phyloP scores from a whole-genome alignment of 2,113 vertebrate species.

The Centropus bengalensis region DNA sequence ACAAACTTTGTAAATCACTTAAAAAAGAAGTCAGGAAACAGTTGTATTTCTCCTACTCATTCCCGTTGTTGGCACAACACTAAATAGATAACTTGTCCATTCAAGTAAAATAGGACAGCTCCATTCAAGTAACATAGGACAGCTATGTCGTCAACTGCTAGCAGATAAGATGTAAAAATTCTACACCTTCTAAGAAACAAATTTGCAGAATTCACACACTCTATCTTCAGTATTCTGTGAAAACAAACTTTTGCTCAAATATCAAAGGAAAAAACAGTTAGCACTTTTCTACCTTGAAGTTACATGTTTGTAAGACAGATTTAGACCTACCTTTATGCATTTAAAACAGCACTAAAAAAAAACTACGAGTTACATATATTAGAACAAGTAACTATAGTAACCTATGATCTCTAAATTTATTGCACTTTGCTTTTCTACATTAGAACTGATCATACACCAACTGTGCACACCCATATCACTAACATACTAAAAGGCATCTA shows the following conservation, averaged over 20 bases:
- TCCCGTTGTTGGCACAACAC: not conserved
- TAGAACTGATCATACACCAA: conserved; percentile 43
- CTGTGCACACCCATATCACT: conserved; percentile 55
- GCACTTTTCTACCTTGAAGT: not conserved
- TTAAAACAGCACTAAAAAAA: conserved; percentile 23
- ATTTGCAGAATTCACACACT: not conserved
- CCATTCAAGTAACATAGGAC: not conserved
- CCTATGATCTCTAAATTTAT: conserved; percentile 39
- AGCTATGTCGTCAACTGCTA: not conserved
- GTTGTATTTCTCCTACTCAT: not conserved
- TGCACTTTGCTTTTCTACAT: conserved; percentile 29
- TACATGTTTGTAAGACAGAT: not conserved
- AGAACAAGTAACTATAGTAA: conserved; percentile 24
- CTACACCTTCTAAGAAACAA: not conserved
- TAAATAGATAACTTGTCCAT: not conserved
- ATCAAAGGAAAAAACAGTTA: conserved; percentile 23
- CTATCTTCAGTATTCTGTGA: conserved; percentile 32
- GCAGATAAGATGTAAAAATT: not conserved
- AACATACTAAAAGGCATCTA: conserved; percentile 38
- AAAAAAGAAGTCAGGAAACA: not conserved
- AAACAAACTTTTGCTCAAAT: conserved; percentile 13
- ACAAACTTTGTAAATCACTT: not conserved
- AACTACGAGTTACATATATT: conserved; percentile 15
- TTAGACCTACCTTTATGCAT: conserved; percentile 60
- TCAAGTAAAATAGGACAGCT: not conserved